Conservation (phyloP, 2,113 vertebrate genomes). For the Delphinapterus leucas region DNA sequence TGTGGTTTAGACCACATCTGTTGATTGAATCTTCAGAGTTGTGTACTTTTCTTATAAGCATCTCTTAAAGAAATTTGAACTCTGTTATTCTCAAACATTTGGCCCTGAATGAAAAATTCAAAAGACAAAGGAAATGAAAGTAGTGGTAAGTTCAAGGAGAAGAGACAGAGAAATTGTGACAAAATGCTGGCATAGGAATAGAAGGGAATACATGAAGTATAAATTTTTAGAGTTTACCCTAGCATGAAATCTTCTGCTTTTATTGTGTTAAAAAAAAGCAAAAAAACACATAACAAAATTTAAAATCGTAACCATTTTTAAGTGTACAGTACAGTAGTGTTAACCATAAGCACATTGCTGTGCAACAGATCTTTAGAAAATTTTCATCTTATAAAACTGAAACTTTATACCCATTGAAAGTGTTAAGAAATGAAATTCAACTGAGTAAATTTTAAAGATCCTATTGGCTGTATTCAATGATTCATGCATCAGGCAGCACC, state of each 20-base stretch:
- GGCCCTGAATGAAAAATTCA: neutral
- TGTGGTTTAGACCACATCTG: constrained; percentile 41
- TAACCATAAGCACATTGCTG: neutral
- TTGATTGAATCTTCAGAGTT: neutral
- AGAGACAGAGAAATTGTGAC: neutral
- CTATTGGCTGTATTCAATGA: neutral
- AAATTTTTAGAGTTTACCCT: neutral
- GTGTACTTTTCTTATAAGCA: neutral
- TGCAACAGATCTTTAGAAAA: neutral
- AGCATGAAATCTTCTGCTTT: neutral
- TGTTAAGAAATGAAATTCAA: neutral
- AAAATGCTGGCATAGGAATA: neutral
- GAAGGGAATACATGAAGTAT: neutral
- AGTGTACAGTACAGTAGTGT: neutral
- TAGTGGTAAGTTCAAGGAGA: neutral
- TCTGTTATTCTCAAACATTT: neutral
- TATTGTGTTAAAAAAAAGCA: neutral
- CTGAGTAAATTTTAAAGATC: neutral
- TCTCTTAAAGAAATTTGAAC: constrained; percentile 15
- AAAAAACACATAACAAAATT: neutral
- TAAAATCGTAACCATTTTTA: neutral
- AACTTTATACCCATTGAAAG: neutral
- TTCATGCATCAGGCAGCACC: neutral
- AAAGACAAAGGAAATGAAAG: neutral
- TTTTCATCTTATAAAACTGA: neutral